These are phyloP conservation scores for Oscheius sp. DNA, from an alignment of 2,888 invertebrate species.

Conservation along the genomic window DNA sequence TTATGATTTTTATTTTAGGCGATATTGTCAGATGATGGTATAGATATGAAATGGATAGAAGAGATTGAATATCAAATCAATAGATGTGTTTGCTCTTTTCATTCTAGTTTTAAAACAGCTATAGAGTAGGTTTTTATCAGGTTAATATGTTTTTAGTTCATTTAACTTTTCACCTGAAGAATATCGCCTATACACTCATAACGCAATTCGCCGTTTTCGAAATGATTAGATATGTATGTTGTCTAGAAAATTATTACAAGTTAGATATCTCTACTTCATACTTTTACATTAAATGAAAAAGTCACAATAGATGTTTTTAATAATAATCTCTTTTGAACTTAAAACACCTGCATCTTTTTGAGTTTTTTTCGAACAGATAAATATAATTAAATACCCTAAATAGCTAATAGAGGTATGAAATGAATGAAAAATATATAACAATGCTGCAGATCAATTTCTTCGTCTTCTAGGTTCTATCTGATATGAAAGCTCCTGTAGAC, in stretches of 20 bases:
- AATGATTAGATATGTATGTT: too few species aligned
- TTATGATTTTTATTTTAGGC: background rate
- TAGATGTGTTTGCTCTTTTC: background rate
- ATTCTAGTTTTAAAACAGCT: background rate
- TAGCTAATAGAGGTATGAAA: too few species aligned
- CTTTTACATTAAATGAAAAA: too few species aligned
- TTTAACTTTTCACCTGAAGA: background rate
- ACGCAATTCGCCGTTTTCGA: background rate
- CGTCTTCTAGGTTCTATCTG: conserved; percentile 56
- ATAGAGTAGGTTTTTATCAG: background rate
- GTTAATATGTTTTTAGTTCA: background rate
- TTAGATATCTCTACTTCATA: too few species aligned
- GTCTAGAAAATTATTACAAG: too few species aligned
- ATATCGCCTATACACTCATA: background rate
- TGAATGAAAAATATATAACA: background rate
- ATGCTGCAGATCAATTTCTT: background rate
- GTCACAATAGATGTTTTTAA: too few species aligned
- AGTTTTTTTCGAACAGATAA: too few species aligned
- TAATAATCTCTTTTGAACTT: too few species aligned
- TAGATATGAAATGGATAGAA: background rate
- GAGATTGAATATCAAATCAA: background rate
- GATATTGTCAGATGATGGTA: conserved; percentile 1
- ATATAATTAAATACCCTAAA: background rate
- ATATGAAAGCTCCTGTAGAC: conserved; percentile 82
- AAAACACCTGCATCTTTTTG: background rate